These are phyloP conservation scores for Drosophila seguyi DNA, from an alignment of 1,140 invertebrate genomes.

Conservation along the genomic window DNA sequence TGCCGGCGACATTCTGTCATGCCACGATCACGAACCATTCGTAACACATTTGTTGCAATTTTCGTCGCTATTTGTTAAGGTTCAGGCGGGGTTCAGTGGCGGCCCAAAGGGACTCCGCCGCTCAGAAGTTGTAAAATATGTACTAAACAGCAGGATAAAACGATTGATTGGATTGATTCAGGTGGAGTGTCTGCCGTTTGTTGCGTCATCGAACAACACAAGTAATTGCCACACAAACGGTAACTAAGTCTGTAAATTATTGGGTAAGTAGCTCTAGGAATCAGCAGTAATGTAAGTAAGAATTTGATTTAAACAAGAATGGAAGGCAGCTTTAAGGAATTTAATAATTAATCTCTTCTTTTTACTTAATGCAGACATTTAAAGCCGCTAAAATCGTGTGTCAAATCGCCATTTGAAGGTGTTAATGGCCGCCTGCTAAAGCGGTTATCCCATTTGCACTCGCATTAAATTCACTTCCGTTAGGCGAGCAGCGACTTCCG, in stretches of 20 bases:
- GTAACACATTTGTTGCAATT: constrained; percentile 83
- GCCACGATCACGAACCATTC: constrained; percentile 81
- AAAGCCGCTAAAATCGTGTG: not conserved
- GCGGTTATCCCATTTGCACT: constrained; percentile 67
- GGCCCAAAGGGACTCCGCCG: constrained; percentile 26
- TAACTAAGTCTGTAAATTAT: not conserved
- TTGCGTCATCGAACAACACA: constrained; percentile 16
- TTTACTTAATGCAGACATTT: not conserved
- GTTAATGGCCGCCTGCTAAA: constrained; percentile 63
- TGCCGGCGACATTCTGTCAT: constrained; percentile 78
- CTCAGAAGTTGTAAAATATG: constrained; percentile 67
- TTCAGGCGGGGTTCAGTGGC: constrained; percentile 59
- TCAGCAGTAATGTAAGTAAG: not conserved
- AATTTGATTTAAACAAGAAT: not conserved
- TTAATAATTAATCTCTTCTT: too few species aligned
- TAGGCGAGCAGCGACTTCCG: constrained; percentile 33
- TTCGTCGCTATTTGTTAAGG: constrained; percentile 83
- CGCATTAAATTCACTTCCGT: constrained; percentile 77
- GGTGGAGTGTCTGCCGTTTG: constrained; percentile 2
- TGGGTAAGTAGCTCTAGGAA: not conserved
- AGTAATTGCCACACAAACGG: constrained; percentile 1
- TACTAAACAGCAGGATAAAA: constrained; percentile 55
- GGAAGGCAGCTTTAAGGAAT: not conserved
- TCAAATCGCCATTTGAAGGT: constrained; percentile 14
- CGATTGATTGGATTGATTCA: constrained; percentile 5